Evolutionary conservation across 2,113 vertebrate species (phyloP).

Genomic region (Nesogale talazaci): DNA sequence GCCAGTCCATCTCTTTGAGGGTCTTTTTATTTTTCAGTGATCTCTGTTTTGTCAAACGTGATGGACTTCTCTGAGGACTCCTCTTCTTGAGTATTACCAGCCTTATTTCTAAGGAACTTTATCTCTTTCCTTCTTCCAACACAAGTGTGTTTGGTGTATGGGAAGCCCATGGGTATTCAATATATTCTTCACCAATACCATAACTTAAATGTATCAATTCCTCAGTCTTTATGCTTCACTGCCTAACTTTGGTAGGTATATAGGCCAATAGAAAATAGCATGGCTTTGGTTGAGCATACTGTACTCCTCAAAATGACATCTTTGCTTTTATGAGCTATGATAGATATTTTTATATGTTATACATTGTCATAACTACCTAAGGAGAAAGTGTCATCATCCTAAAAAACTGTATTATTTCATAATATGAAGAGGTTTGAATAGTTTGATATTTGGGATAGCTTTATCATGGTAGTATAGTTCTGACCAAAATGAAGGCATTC

Average conservation of each 20-base stretch:
- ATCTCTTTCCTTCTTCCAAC: background rate
- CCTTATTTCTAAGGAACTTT: background rate
- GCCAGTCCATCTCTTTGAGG: background rate
- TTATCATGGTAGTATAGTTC: background rate
- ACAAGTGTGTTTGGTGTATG: background rate
- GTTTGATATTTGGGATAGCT: constrained; percentile 1
- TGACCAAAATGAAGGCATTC: background rate
- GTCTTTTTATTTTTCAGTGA: background rate
- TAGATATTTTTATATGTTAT: constrained; percentile 22
- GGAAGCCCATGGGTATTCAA: background rate
- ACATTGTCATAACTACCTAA: background rate
- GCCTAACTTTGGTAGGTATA: too few species aligned
- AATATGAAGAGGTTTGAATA: background rate
- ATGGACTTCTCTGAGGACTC: background rate
- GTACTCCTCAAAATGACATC: background rate
- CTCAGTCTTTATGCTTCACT: background rate
- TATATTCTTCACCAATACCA: background rate
- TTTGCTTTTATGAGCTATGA: constrained; percentile 17
- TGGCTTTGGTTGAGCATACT: background rate
- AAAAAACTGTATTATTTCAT: constrained; percentile 7
- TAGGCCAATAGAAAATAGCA: background rate
- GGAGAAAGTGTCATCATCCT: background rate
- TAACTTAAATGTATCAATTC: background rate
- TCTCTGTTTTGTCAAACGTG: background rate
- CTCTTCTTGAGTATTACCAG: background rate